A percentile compares a stretch with the other conserved stretches of the same genome.
phyloP scores from a whole-genome alignment of 1,140 invertebrate species.

The Aphis craccivora region DNA sequence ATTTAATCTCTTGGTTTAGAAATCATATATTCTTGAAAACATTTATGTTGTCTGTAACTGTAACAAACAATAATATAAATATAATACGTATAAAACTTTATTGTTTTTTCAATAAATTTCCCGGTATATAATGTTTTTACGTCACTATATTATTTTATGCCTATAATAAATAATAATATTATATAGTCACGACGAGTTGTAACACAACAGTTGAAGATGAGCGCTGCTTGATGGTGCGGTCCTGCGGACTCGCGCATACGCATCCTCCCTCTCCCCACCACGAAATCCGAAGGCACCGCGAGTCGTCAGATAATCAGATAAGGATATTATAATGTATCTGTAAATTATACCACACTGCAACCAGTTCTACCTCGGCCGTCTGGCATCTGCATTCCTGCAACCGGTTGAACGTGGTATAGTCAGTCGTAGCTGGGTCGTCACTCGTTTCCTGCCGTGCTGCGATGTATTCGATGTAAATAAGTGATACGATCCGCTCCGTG shows the following conservation, averaged over 20 bases:
- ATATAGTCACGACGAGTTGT: not conserved
- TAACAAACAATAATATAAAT: too few relatives aligned
- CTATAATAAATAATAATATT: too few relatives aligned
- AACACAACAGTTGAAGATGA: not conserved
- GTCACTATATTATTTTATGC: not conserved
- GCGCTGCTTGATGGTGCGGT: not conserved
- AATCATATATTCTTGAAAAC: too few relatives aligned
- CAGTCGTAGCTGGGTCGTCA: not conserved
- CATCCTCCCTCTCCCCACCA: too few relatives aligned
- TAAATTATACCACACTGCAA: not conserved
- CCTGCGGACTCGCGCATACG: too few relatives aligned
- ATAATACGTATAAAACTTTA: not conserved
- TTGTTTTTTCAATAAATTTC: not conserved
- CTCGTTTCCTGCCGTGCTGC: not conserved
- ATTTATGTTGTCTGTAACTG: too few relatives aligned
- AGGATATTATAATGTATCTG: too few relatives aligned
- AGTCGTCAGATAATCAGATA: not conserved
- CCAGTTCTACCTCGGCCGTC: not conserved
- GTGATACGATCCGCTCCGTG: too few relatives aligned
- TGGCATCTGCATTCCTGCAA: not conserved
- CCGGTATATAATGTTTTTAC: not conserved
- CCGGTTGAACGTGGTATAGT: not conserved
- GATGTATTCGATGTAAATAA: too few relatives aligned
- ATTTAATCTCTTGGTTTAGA: too few relatives aligned
- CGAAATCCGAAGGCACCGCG: too few relatives aligned